Evolutionary conservation across 2,888 invertebrate genomes (phyloP), one percentile per base, ranked within the genome.

Genomic region (Trachelus tabidus): DNA sequence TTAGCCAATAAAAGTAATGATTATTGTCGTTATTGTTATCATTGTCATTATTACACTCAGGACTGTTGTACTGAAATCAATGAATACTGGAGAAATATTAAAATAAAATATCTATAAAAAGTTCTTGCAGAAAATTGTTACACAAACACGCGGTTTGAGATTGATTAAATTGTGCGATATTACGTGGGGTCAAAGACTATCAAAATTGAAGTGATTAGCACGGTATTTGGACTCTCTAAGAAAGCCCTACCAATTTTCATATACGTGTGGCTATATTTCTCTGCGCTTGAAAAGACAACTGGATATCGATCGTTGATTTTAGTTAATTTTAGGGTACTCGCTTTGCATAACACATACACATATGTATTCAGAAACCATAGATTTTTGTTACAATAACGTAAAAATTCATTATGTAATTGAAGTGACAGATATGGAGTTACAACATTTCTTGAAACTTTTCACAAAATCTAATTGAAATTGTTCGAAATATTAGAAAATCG

Each of bases 261-360:
- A 56, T 2, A 56, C 9, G 9, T 56, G 2, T 56, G 56, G 23
- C 56, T 23, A 56, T 23, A 56, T 56, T 9, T 23, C 56, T 56
- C 56, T 56, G 56, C 23, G 56, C 9, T 56, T 56, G 23, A 23
- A 56, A 56, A 56, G 56, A 56, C 56, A 56, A 23, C 9, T 56
- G 56, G 23, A 56, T 56, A 56, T 56, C 23, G 23, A 56, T 56
- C 23, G 9, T 56, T 56, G 23, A 23, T 56, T 56, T 56, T 15
- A 56, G 23, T 56, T 56, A 56, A 56, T 56, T 9, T 56, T 56
- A 56, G 23, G 9, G 9, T 56, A 56, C 23, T 56, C 23, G 35
- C 76, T 76, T 69, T 80, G 78, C 78, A 78, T 75, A 78, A 73
- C 75, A 73, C 75, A 56, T 76, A 76, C 75, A 80, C 68, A 74